Evolutionary conservation across 2,113 vertebrate genomes (phyloP), one percentile per base, ranked within the genome.

Genomic region (Crotalus viridis): DNA sequence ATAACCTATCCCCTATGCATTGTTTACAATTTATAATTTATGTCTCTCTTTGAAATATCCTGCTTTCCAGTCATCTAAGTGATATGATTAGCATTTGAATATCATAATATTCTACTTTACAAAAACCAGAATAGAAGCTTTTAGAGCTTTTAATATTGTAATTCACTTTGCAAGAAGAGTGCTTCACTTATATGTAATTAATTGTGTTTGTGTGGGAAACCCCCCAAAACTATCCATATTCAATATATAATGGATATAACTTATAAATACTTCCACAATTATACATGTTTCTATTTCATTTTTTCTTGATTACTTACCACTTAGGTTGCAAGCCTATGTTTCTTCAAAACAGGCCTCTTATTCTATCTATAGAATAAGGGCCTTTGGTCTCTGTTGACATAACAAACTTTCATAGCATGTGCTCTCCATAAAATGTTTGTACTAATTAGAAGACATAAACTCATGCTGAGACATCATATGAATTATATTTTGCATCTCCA

Each of bases 21-120:
- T 98, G 98, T 99, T 99, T 98, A 98, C 98, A 98, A 98, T 98
- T 98, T 98, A 98, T 98, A 99, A 99, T 99, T 99, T 98, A 99
- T 98, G 97, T 97, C 97, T 98, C 95, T 96, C 97, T 98, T 98
- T 98, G 98, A 98, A 98, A 98, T 97, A 98, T 96, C 96, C 96
- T 98, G 98, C 98, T 98, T 98, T 98, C 98, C 96, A 97, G 98
- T 98, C 97, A 98, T 98, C 97, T 99, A 99, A 98, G 98, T 98
- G 98, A 98, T 98, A 98, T 98, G 97, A 99, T 98, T 99, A 98
- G 96, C 97, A 97, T 97, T 95, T 95, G 96, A 97, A 97, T 97
- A 97, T 95, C 97, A 93, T 97, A 97, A 97, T 97, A 97, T 97
- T 97, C 95, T 92, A 46, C 93, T 96, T 95, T 96, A 95, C 61